Percentiles rank a stretch among this genome's conserved stretches.
Evolutionary conservation across 2,113 vertebrate species (phyloP).

Genomic region (Serranochromis macrocephalus): DNA sequence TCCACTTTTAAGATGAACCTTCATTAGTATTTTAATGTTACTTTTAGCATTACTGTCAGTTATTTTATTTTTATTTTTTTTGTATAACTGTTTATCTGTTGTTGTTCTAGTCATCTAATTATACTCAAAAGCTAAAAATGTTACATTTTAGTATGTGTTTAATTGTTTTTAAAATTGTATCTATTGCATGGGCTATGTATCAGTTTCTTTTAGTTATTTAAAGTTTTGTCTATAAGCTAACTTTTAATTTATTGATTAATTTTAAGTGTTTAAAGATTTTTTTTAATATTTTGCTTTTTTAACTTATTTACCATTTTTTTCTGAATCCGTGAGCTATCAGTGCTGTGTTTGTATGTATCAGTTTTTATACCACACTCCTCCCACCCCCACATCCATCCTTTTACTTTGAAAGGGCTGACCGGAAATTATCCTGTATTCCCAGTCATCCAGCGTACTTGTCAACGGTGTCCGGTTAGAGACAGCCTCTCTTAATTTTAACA

Average conservation of each 20-base stretch:
- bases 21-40: not conserved
- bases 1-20: not conserved
- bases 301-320: not conserved
- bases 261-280: not conserved
- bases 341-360: too few species aligned
- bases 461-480: not conserved
- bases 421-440: not conserved
- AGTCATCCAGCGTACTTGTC: not conserved
- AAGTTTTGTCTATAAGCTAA: not conserved
- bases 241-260: not conserved
- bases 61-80: not conserved
- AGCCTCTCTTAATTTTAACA: not conserved
- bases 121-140: not conserved
- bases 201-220: not conserved
- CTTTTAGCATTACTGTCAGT: not conserved
- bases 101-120: not conserved
- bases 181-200: not conserved
- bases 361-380: not conserved
- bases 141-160: not conserved
- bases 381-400: not conserved
- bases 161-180: not conserved
- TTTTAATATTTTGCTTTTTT: fast-evolving
- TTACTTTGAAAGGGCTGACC: not conserved
- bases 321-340: not conserved
- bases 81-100: not conserved